Base-by-base conservation (phyloP, 2,113 vertebrate genomes). In the Pelecanoides urinatrix region DNA sequence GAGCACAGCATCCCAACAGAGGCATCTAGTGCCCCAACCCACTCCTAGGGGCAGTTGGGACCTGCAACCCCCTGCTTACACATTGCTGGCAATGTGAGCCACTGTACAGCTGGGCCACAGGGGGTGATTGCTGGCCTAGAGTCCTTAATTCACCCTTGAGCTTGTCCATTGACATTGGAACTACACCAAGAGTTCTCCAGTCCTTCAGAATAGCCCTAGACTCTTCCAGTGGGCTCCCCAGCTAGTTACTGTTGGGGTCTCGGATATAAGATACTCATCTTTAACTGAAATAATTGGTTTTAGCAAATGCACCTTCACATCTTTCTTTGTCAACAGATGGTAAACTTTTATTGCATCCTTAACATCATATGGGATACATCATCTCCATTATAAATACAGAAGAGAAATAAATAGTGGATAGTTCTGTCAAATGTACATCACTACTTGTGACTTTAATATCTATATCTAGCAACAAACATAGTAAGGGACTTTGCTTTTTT, bases 301-400 rank as follows among this genome's bases (percentile, higher is more conserved):
- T 95, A 95, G 38, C n/a, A 93, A 93, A 90, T 79, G 52, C 20
- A 90, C 49, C 50, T 92, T 92, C 74, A 49, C 53, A 62, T 92
- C 49, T 86, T 81, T 91, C 68, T 89, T 93, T 75, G 78, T 90
- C 71, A 97, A 83, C 88, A 97, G 92, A 96, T 93, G 93, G 96
- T 79, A 94, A 95, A 88, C 27, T 88, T 92, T 79, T 82, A 68
- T 83, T 70, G 40, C 58, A 82, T 88, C 65, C 36, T 79, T 91
- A 91, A 79, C 25, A 79, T 97, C 89, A 81, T 82, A 93, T 79
- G 95, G 87, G 62, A 45, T 90, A 29, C 45, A 93, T 73, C 61
- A 55, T 92, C 49, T 91, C 84, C 71, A 53, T 85, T 90, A 47
- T 27, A 90, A 87, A 91, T 61, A 80, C 40, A 91, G 58, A 61